Conservation (phyloP, 2,797 vertebrate genomes). For the Serranus cabrilla region DNA sequence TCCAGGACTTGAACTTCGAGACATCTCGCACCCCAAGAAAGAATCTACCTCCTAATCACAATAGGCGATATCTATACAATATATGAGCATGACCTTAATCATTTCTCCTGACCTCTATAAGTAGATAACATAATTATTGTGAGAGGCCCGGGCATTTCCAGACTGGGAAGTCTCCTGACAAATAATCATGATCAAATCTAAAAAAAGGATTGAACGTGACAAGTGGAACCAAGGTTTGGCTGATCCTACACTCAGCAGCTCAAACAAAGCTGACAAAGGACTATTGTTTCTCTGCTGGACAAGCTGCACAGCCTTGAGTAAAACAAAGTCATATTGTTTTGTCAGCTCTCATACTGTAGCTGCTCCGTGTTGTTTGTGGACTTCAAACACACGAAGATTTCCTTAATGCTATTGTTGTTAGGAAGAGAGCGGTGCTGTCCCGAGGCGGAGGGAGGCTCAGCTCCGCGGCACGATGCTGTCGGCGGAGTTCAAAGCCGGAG, state of each 20-base stretch:
- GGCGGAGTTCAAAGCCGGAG: conserved; percentile 83
- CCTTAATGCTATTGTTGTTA: conserved; percentile 68
- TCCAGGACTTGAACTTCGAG: too few relatives aligned
- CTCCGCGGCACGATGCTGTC: conserved; percentile 42
- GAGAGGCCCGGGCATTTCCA: conserved; percentile 12
- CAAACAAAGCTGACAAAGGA: conserved; percentile 53
- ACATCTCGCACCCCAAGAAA: too few relatives aligned
- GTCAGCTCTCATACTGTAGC: conserved; percentile 40
- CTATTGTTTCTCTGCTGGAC: conserved; percentile 56
- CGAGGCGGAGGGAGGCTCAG: conserved; percentile 51
- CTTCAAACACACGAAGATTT: conserved; percentile 61
- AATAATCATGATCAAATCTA: conserved; percentile 46
- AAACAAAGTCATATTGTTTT: conserved; percentile 61
- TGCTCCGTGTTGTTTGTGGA: conserved; percentile 43
- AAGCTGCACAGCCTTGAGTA: conserved; percentile 42
- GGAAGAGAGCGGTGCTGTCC: conserved; percentile 48
- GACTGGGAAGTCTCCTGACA: conserved; percentile 16
- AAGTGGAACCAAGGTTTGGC: conserved; percentile 48
- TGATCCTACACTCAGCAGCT: conserved; percentile 50
- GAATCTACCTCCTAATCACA: too few relatives aligned
- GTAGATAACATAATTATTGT: too few relatives aligned
- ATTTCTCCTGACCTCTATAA: too few relatives aligned
- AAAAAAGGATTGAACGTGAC: conserved; percentile 54
- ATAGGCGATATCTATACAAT: too few relatives aligned
- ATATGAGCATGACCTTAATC: too few relatives aligned